Percentiles rank a stretch among this genome's conserved stretches.
These are phyloP conservation scores for Stegophylla sp. DNA, from an alignment of 2,888 invertebrate species.

Conservation along the genomic window DNA sequence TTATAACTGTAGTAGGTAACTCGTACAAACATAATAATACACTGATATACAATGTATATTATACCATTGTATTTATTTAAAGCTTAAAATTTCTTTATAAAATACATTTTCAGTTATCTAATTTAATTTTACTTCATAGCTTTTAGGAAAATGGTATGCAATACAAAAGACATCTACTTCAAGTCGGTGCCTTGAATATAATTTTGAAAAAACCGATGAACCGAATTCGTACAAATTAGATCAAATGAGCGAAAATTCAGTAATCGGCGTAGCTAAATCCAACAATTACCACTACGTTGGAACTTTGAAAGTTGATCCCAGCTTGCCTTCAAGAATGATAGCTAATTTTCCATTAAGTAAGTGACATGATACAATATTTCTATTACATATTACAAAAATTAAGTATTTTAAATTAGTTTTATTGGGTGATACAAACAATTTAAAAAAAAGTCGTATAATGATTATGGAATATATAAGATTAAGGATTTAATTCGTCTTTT, in stretches of 20 bases:
- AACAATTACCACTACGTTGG: slow-evolving; percentile 83
- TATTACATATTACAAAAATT: background rate
- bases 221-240: slow-evolving; percentile 75
- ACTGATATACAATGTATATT: too few relatives aligned
- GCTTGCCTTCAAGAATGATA: slow-evolving; percentile 75
- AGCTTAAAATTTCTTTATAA: too few relatives aligned
- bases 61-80: too few relatives aligned
- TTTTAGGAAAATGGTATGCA: slow-evolving; percentile 82
- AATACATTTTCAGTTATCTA: background rate
- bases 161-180: slow-evolving; percentile 83
- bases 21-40: too few relatives aligned
- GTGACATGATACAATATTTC: slow-evolving; percentile 64
- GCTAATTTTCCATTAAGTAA: slow-evolving; percentile 82
- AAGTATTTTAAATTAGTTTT: too few relatives aligned
- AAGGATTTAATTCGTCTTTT: too few relatives aligned
- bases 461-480: too few relatives aligned
- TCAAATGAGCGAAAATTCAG: slow-evolving; percentile 67
- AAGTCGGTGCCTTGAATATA: slow-evolving; percentile 80
- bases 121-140: slow-evolving; percentile 66
- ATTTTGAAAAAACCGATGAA: slow-evolving; percentile 74
- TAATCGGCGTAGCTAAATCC: slow-evolving; percentile 74
- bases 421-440: background rate
- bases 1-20: too few relatives aligned
- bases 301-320: slow-evolving; percentile 70
- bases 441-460: too few relatives aligned